phyloP scores from a whole-genome alignment of 92 coral and sea anemone genomes.

The Bergia sp. region DNA sequence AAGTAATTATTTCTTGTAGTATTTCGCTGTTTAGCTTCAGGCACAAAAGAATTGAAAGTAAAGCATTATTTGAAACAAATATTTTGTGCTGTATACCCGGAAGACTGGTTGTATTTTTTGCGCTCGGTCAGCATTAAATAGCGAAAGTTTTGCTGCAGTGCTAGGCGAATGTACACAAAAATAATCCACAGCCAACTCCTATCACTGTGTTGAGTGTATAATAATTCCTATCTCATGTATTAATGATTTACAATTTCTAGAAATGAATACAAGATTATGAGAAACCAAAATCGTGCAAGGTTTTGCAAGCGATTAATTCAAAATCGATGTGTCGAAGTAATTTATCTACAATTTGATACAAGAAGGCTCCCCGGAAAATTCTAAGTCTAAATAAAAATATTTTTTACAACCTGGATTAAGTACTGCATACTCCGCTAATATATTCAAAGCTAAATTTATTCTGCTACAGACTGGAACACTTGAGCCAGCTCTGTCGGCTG shows the following conservation, averaged over 20 bases:
- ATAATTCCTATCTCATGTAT: not conserved
- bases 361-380: too few species aligned
- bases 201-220: not conserved
- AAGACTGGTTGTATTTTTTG: not conserved
- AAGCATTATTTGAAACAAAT: constrained; percentile 1
- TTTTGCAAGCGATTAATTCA: not conserved
- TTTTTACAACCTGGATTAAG: not conserved
- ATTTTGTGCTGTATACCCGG: not conserved
- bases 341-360: too few species aligned
- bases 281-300: not conserved
- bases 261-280: not conserved
- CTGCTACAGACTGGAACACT: not conserved
- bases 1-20: constrained; percentile 11
- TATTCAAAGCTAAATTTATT: constrained; percentile 28
- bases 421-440: constrained; percentile 4
- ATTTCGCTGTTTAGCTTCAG: not conserved
- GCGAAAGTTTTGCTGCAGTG: not conserved
- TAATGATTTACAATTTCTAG: constrained; percentile 25
- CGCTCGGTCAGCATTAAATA: not conserved
- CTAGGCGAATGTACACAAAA: not conserved
- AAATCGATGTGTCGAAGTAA: not conserved
- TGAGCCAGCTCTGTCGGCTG: not conserved
- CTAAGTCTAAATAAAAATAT: not conserved
- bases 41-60: constrained; percentile 11
- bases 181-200: not conserved